phyloP scores from a whole-genome alignment of 2,797 vertebrate species.

The Acrossocheilus fasciatus region DNA sequence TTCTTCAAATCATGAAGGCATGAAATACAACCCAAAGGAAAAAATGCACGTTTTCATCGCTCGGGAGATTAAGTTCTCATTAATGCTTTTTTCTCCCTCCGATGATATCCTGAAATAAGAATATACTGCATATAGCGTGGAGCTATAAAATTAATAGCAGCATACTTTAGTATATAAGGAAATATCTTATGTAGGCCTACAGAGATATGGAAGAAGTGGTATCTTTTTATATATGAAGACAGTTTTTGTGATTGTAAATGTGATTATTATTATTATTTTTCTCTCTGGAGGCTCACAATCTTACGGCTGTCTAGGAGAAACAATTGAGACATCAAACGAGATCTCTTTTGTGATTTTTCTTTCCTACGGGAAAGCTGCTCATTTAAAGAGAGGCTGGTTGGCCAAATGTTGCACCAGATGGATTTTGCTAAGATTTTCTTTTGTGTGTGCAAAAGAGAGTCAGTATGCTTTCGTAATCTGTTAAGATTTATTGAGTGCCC shows the following conservation, averaged over 20 bases:
- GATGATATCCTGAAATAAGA: not conserved
- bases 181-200: not conserved
- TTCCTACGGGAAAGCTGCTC: conserved; percentile 19
- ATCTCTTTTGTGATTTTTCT: conserved; percentile 12
- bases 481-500: not conserved
- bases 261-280: not conserved
- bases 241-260: not conserved
- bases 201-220: not conserved
- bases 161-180: not conserved
- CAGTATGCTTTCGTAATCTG: conserved; percentile 7
- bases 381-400: conserved; percentile 39
- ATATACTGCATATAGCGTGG: not conserved
- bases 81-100: not conserved
- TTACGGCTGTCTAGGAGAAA: not conserved
- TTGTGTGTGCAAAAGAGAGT: not conserved
- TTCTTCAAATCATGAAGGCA: not conserved
- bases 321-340: not conserved
- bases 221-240: not conserved
- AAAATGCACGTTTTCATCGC: not conserved
- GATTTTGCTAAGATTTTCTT: conserved; percentile 7
- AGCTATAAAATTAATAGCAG: not conserved
- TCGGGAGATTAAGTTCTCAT: not conserved
- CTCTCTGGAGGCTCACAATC: not conserved
- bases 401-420: conserved; percentile 49
- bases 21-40: not conserved